These are phyloP conservation scores for Ochotona princeps DNA, from an alignment of 2,113 vertebrate species.

Conservation along the genomic window DNA sequence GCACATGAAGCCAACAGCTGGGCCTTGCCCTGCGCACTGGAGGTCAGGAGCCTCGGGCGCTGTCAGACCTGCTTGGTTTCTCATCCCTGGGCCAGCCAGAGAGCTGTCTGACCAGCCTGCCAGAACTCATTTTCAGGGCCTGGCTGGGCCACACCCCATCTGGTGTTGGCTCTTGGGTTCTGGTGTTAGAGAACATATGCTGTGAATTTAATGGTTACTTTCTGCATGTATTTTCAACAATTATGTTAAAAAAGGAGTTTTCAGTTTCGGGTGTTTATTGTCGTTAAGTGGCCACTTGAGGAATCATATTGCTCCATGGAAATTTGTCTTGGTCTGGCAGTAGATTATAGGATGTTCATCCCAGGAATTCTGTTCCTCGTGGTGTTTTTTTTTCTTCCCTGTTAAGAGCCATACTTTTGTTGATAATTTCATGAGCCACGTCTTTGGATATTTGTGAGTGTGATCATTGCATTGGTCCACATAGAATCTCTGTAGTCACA, in stretches of 20 bases:
- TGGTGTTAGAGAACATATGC: constrained; percentile 70
- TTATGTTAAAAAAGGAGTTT: constrained; percentile 79
- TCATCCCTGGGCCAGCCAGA: constrained; percentile 19
- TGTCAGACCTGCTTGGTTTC: constrained; percentile 38
- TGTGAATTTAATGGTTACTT: constrained; percentile 78
- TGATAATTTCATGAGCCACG: background rate
- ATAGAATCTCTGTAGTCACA: background rate
- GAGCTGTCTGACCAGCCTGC: constrained; percentile 16
- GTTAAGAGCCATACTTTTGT: background rate
- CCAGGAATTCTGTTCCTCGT: constrained; percentile 29
- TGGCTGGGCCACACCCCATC: constrained; percentile 58
- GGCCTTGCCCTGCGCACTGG: constrained; percentile 61
- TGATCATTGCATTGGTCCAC: background rate
- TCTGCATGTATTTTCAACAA: constrained; percentile 76
- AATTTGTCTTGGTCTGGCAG: constrained; percentile 68
- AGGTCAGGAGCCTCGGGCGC: constrained; percentile 70
- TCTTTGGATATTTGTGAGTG: background rate
- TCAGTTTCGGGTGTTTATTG: constrained; percentile 71
- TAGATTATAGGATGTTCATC: constrained; percentile 36
- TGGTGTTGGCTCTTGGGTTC: constrained; percentile 69
- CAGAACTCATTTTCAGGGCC: constrained; percentile 67
- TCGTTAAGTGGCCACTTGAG: constrained; percentile 74
- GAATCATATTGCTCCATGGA: constrained; percentile 62
- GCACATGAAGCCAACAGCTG: constrained; percentile 68
- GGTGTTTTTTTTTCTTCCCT: background rate